Evolutionary conservation across 1,140 invertebrate genomes (phyloP), one percentile per base, ranked within the genome.

Genomic region (Sinonovacula constricta): DNA sequence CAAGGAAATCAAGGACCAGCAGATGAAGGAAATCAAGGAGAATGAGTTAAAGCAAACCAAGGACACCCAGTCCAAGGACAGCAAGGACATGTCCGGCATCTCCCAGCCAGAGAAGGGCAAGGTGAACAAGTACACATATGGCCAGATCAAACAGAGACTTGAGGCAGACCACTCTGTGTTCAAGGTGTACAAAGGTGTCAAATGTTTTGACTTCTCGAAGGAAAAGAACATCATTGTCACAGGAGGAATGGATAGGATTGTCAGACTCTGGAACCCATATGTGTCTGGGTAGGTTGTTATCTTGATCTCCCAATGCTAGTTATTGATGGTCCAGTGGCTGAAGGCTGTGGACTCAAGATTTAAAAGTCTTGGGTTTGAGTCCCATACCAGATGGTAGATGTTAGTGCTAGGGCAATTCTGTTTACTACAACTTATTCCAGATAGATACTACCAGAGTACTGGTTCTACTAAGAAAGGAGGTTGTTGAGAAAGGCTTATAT

Each of bases 231-330:
- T 91, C 49, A 85, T 91, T 54, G 86, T 91, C 15, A 91, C 90
- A 60, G 90, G 90, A 75, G 90, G 90, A 86, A 91, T 91, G 89
- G 91, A 91, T 74, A 78, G 89, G 72, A 90, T 91, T 56, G 88
- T 91, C 1, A 59, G 91, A 51, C 81, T 91, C 10, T 91, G 90
- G 89, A 91, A 91, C 81, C 90, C 91, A 3, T 91, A 91, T 86
- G 89, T 91, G 2, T 83, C 86, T 49, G 80, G 74, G 88, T 90
- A 86, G 83, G 86, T 85, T 39, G 59, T 51, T n/a, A n/a, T n/a
- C n/a, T n/a, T n/a, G n/a, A n/a, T n/a, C 1, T 12, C 24, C n/a
- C n/a, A n/a, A n/a, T n/a, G n/a, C n/a, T n/a, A n/a, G n/a, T n/a
- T n/a, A n/a, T n/a, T n/a, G n/a, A n/a, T n/a, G n/a, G n/a, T n/a